phyloP scores from a whole-genome alignment of 2,888 invertebrate species.

The Eupithecia vulgata region DNA sequence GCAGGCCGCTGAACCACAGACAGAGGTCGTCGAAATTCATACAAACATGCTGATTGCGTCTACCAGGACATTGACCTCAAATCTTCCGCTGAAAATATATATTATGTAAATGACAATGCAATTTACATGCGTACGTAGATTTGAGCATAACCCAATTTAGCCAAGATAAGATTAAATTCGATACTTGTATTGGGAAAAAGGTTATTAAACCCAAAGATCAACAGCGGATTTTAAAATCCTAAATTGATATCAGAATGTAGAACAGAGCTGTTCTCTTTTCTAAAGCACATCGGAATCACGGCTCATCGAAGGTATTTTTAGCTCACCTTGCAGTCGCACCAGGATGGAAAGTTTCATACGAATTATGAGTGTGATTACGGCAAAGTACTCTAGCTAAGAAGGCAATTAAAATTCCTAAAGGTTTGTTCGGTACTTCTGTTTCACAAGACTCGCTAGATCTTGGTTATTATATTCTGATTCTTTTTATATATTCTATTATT shows the following conservation, averaged over 20 bases:
- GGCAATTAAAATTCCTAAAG: conserved; percentile 27
- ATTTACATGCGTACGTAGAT: not conserved
- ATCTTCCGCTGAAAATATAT: not conserved
- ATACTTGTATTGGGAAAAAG: not conserved
- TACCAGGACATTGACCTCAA: not conserved
- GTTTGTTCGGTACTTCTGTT: conserved; percentile 16
- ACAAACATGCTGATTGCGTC: not conserved
- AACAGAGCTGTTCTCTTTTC: conserved; percentile 17
- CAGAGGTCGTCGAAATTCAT: not conserved
- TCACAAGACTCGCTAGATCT: conserved; percentile 10
- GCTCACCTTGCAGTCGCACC: conserved; percentile 63
- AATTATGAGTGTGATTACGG: conserved; percentile 40
- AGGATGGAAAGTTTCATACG: conserved; percentile 64
- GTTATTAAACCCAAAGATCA: no score
- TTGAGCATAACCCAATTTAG: not conserved
- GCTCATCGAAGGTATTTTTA: conserved; percentile 68
- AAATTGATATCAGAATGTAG: not conserved
- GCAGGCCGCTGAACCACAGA: not conserved
- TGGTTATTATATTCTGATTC: not conserved
- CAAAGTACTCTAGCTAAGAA: conserved; percentile 14
- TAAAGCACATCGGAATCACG: conserved; percentile 53
- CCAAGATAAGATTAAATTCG: conserved; percentile 1
- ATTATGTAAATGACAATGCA: not conserved
- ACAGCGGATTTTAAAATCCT: not conserved
- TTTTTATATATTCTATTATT: no score